Conservation (phyloP, 2,888 invertebrate species). For the Heliconius hortense region DNA sequence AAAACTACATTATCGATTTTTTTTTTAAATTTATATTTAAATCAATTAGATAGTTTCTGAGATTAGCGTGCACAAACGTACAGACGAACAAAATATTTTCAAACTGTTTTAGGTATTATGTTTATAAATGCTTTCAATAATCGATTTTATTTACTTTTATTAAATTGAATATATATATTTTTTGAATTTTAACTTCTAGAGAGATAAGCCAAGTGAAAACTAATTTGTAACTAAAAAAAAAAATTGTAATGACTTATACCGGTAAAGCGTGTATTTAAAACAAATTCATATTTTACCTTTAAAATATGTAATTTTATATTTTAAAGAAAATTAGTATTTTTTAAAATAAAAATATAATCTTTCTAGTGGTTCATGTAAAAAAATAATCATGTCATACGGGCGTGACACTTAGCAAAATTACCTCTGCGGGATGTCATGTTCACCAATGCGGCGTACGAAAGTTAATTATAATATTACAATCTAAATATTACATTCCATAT, state of each 20-base stretch:
- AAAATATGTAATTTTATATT: neutral
- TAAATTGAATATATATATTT: neutral
- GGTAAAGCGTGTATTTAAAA: neutral
- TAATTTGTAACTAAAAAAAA: neutral
- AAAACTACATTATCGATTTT: no score
- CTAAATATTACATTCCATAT: conserved; percentile 19
- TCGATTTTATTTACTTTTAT: no score
- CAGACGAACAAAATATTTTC: no score
- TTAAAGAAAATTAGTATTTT: neutral
- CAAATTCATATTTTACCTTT: neutral
- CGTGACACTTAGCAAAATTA: conserved; percentile 27
- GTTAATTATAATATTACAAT: conserved; percentile 25
- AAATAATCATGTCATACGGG: conserved; percentile 18
- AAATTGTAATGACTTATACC: neutral
- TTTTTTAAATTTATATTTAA: no score
- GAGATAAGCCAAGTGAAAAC: neutral
- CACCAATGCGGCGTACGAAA: conserved; percentile 18
- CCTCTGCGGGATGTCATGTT: conserved; percentile 9
- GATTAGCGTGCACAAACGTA: no score
- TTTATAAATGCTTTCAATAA: no score
- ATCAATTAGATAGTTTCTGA: no score
- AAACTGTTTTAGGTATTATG: no score
- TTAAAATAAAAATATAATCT: conserved; percentile 6
- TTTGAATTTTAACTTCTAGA: no score
- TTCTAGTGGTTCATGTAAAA: conserved; percentile 24